Evolutionary conservation across 2,113 vertebrate species (phyloP), one percentile per base, ranked within the genome.

Genomic region (Sprattus sprattus): DNA sequence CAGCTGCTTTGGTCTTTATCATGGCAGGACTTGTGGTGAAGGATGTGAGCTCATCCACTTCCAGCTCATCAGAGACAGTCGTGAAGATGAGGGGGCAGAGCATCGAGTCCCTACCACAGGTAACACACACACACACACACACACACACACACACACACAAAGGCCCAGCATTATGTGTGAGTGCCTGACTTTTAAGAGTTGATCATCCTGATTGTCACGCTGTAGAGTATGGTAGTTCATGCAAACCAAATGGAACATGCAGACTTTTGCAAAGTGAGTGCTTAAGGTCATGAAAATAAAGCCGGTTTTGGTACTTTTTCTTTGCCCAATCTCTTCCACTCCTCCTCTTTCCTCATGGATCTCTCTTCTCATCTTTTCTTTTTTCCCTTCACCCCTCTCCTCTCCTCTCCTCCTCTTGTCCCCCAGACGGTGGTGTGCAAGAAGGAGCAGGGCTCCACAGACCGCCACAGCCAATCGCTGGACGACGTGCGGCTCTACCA

Each of bases 61-160:
- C 98, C 86, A 99, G 98, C 93, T 99, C 98, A 64, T 99, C 98
- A 0, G 98, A 99, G 93, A 99, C 98, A 0, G 97, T 99, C 13
- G 97, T 99, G 82, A 98, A 97, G 93, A 96, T 99, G 91, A 96
- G 96, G 80, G 98, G 98, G 82, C 98, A 99, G 92, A 99, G 98
- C 92, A 98, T 97, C 0, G 98, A 99, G 94, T 99, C 97, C 45
- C 96, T 99, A 84, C 97, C 98, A 5, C 98, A 99, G 97, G 98
- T 99, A 92, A 0, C 75, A 15, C n/a, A 60, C 4, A 83, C 78
- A 83, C 85, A 86, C 83, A 67, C 83, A 71, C 82, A 82, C 78
- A 82, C 45, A 80, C 81, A 47, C 18, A 13, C 45, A 47, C 39
- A 81, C n/a, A 71, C 45, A 81, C 11, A 15, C 22, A 3, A 2